These are phyloP conservation scores for Eristalis arbustorum DNA, from an alignment of 2,888 invertebrate genomes.

Conservation along the genomic window DNA sequence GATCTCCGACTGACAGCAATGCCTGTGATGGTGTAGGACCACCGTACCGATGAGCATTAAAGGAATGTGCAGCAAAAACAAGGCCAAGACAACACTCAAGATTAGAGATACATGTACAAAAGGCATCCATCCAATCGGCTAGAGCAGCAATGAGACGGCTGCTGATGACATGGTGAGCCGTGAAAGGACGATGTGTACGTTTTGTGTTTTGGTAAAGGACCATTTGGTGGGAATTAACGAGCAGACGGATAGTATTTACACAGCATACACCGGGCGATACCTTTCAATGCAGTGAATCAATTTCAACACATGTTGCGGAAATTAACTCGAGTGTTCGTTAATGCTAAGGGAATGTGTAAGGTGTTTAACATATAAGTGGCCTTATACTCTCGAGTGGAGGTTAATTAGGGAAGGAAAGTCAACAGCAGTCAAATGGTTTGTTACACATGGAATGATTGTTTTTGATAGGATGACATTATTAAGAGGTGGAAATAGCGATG, in stretches of 20 bases:
- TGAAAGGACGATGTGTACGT: constrained; percentile 32
- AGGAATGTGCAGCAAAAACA: constrained; percentile 29
- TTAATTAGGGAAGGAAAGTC: constrained; percentile 44
- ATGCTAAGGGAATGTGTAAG: constrained; percentile 8
- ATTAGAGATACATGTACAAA: constrained; percentile 60
- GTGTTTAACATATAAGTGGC: constrained; percentile 37
- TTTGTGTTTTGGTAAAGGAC: constrained; percentile 13
- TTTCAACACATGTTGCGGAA: constrained; percentile 67
- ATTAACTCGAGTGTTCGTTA: constrained; percentile 40
- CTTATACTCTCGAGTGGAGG: constrained; percentile 4
- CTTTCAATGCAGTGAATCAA: constrained; percentile 51
- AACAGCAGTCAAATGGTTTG: neutral
- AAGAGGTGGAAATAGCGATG: too few relatives aligned
- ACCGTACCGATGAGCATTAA: neutral
- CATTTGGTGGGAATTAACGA: constrained; percentile 61
- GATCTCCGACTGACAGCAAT: constrained; percentile 55
- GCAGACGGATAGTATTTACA: constrained; percentile 42
- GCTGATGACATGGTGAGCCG: constrained; percentile 42
- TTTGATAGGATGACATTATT: too few relatives aligned
- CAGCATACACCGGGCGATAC: neutral
- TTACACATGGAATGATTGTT: constrained; percentile 15
- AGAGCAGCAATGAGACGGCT: constrained; percentile 32
- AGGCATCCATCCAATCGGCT: constrained; percentile 53
- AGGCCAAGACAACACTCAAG: constrained; percentile 42
- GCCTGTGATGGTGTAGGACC: neutral